A percentile compares a stretch with the other conserved stretches of the same genome.
phyloP scores from a whole-genome alignment of 1,140 invertebrate species.

The Lepidostoma basale region DNA sequence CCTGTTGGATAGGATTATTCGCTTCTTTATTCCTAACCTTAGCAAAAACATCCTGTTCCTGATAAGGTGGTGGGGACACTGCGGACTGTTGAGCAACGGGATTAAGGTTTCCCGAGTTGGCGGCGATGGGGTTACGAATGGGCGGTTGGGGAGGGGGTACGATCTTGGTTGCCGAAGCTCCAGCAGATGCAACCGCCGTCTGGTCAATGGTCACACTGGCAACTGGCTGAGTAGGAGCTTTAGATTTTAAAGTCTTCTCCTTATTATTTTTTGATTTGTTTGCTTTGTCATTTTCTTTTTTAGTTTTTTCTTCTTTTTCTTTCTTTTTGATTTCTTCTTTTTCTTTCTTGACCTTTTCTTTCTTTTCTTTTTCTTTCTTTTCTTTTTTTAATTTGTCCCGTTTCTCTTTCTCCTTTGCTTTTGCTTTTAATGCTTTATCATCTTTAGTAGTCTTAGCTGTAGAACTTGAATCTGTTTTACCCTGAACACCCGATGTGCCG shows the following conservation, averaged over 20 bases:
- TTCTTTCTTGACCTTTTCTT: slow-evolving; percentile 23
- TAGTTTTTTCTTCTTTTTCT: slow-evolving; percentile 48
- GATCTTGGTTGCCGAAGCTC: slow-evolving; percentile 31
- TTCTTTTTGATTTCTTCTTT: slow-evolving; percentile 48
- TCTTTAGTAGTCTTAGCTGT: not conserved
- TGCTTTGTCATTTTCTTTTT: slow-evolving; percentile 47
- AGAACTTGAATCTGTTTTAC: not conserved
- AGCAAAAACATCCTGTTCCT: not conserved
- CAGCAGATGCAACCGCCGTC: slow-evolving; percentile 14
- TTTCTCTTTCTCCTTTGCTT: slow-evolving; percentile 20
- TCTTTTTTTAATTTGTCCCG: slow-evolving; percentile 43
- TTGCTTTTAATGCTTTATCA: not conserved
- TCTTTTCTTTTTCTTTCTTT: slow-evolving; percentile 35
- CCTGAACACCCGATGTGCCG: not conserved
- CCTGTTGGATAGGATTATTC: not conserved
- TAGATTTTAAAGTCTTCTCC: slow-evolving; percentile 44
- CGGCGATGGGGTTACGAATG: not conserved
- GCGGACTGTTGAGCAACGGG: not conserved
- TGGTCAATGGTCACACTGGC: slow-evolving; percentile 33
- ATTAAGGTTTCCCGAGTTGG: not conserved
- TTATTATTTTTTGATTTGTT: slow-evolving; percentile 37
- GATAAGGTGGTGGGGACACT: slow-evolving; percentile 9
- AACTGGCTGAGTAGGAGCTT: slow-evolving; percentile 42
- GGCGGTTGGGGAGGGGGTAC: slow-evolving; percentile 49
- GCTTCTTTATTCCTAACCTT: not conserved